A percentile compares a stretch with the other conserved stretches of the same genome.
Evolutionary conservation across 2,113 vertebrate species (phyloP).

Genomic region (Nesoenas mayeri): DNA sequence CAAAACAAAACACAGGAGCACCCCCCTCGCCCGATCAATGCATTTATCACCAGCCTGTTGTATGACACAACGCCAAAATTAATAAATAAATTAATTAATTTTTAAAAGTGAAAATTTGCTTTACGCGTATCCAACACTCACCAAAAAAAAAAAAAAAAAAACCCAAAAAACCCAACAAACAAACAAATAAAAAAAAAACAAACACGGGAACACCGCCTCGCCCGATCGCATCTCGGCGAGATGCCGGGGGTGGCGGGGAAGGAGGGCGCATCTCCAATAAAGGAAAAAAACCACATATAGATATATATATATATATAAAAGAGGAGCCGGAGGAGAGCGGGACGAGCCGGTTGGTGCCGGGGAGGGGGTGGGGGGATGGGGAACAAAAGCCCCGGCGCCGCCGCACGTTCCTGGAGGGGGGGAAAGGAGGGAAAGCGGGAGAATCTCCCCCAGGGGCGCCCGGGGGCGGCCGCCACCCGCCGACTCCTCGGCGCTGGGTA

Average conservation of each 20-base stretch:
- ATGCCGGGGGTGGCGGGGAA: not conserved
- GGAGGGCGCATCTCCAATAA: not conserved
- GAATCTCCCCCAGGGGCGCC: not conserved
- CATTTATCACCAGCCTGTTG: too few species aligned
- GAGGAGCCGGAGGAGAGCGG: not conserved
- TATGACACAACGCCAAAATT: too few species aligned
- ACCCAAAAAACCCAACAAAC: too few species aligned
- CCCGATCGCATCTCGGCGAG: not conserved
- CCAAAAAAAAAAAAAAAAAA: too few species aligned
- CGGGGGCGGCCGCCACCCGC: not conserved
- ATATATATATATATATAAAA: not conserved
- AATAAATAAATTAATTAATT: too few species aligned
- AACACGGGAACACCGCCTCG: not conserved
- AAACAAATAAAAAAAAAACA: too few species aligned
- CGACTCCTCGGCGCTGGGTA: not conserved
- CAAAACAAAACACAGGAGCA: too few species aligned
- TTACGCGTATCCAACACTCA: too few species aligned
- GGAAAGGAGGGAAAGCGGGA: not conserved
- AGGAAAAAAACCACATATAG: not conserved
- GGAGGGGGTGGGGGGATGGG: not conserved
- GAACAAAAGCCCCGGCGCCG: constrained; percentile 46
- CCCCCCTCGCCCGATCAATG: too few species aligned
- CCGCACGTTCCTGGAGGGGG: not conserved
- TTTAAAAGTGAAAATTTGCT: too few species aligned
- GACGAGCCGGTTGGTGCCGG: not conserved